Evolutionary conservation across 2,797 vertebrate species (phyloP).

Genomic region (Harpagifer antarcticus): DNA sequence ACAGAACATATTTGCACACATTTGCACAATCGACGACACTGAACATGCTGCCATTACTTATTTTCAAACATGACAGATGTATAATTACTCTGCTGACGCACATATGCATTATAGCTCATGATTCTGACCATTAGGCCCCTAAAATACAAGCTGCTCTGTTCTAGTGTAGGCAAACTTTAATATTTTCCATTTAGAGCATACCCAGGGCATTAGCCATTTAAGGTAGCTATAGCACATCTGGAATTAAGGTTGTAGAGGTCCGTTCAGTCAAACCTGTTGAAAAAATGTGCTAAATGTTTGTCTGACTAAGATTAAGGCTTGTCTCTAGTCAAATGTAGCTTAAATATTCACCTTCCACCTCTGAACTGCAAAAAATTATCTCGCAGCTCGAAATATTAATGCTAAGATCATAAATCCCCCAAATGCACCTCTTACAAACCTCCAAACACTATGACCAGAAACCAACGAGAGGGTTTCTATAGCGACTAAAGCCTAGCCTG

Average conservation of each 20-base stretch:
- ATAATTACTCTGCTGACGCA: constrained; percentile 2
- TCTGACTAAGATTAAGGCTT: background rate
- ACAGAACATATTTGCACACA: constrained; percentile 35
- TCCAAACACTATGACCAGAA: background rate
- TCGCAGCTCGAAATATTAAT: background rate
- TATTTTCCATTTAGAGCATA: constrained; percentile 2
- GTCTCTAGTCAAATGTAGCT: constrained; percentile 9
- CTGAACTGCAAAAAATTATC: background rate
- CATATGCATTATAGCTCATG: constrained; percentile 1
- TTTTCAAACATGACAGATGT: constrained; percentile 15
- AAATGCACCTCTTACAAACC: background rate
- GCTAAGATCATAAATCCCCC: background rate
- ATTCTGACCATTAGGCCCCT: background rate
- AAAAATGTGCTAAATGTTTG: background rate
- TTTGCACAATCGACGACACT: constrained; percentile 49
- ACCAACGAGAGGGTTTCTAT: background rate
- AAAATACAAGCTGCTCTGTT: background rate
- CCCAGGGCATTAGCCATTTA: constrained; percentile 9
- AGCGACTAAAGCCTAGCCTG: too few relatives aligned
- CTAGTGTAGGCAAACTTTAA: background rate
- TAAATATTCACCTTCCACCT: background rate
- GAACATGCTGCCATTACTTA: constrained; percentile 22
- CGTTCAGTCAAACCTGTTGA: background rate
- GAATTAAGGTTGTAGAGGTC: background rate
- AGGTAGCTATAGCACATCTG: constrained; percentile 26